A percentile compares a stretch with the other conserved stretches of the same genome.
Evolutionary conservation across 2,797 vertebrate species (phyloP).

Genomic region (Dendrocincla tyrannina): DNA sequence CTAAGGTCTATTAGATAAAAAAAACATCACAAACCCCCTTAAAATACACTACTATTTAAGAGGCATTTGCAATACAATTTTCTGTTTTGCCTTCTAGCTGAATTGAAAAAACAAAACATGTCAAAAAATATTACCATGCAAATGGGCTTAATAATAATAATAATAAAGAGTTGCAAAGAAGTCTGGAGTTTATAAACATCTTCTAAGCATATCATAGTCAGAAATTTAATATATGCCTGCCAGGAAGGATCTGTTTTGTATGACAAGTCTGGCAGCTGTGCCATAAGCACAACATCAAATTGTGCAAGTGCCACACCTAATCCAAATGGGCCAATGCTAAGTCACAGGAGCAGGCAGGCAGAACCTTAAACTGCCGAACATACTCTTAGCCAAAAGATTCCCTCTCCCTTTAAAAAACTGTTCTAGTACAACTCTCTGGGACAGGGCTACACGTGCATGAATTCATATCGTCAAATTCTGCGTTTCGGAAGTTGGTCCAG

Average conservation of each 20-base stretch:
- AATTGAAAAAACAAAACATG: not conserved
- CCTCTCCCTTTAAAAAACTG: accelerated
- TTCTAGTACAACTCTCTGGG: not conserved
- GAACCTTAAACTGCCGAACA: not conserved
- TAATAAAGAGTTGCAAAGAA: not conserved
- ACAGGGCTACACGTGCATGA: accelerated
- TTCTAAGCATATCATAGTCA: not conserved
- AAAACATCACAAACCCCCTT: not conserved
- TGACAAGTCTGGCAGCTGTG: slow-evolving; percentile 1
- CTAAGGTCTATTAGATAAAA: not conserved
- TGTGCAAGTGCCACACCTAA: not conserved
- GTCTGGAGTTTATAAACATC: not conserved
- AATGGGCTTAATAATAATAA: not conserved
- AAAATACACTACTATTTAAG: not conserved
- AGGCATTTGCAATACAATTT: not conserved
- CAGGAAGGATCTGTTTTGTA: not conserved
- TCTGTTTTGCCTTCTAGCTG: not conserved
- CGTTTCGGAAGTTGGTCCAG: not conserved
- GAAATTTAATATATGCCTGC: not conserved
- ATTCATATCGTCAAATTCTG: not conserved
- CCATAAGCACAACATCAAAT: not conserved
- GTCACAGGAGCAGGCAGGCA: not conserved
- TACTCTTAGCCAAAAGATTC: not conserved
- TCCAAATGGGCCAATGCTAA: not conserved
- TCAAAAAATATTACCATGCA: not conserved